Percentiles rank a stretch among this genome's conserved stretches.
These are phyloP conservation scores for Gulo gulo DNA, from an alignment of 2,113 vertebrate species.

Conservation along the genomic window DNA sequence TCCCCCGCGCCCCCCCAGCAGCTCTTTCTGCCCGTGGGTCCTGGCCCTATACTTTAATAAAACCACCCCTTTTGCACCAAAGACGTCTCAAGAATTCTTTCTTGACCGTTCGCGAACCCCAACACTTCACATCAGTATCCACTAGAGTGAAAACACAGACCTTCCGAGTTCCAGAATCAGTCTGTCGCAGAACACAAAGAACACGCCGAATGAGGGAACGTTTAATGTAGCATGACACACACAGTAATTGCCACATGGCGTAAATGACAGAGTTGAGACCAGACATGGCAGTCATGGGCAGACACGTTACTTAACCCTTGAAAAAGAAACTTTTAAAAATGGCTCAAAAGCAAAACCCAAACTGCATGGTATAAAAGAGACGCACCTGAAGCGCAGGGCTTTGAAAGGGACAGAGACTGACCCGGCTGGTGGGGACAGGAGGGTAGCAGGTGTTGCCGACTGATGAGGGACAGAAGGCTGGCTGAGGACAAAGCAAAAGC, in stretches of 20 bases:
- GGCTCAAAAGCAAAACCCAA: neutral
- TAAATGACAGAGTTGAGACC: neutral
- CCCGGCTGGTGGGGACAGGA: rapidly evolving
- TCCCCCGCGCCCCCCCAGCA: too few relatives aligned
- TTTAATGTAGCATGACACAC: neutral
- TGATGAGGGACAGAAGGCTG: too few relatives aligned
- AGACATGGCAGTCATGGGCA: too few relatives aligned
- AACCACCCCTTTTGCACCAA: neutral
- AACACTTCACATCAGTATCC: neutral
- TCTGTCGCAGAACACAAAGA: neutral
- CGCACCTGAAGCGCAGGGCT: too few relatives aligned
- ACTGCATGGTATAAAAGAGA: rapidly evolving
- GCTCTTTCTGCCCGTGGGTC: neutral
- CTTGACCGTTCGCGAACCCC: neutral
- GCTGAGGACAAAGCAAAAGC: too few relatives aligned
- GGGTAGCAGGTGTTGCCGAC: neutral
- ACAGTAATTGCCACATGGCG: neutral
- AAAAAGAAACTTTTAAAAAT: neutral
- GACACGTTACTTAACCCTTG: too few relatives aligned
- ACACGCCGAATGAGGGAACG: neutral
- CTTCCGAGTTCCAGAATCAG: neutral
- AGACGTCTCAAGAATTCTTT: neutral
- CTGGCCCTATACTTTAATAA: neutral
- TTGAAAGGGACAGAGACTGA: rapidly evolving
- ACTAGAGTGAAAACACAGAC: too few relatives aligned